Conservation (phyloP, 2,113 vertebrate genomes). For the Sciurus niger region DNA sequence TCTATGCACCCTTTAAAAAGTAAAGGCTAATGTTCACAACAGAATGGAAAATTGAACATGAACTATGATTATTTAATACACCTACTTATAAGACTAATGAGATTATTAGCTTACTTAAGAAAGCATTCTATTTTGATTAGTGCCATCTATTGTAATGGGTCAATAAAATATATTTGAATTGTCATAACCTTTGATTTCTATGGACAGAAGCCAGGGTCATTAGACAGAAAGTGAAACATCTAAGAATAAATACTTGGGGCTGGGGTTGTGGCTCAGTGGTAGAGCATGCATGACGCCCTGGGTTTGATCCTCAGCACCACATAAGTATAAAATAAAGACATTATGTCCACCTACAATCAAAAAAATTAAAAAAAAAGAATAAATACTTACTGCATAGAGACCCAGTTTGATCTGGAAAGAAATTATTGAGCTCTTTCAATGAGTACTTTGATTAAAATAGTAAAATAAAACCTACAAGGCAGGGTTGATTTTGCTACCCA, state of each 20-base stretch:
- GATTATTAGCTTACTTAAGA: conserved; percentile 58
- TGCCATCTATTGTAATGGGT: conserved; percentile 31
- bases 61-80: conserved; percentile 24
- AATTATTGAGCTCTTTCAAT: not conserved
- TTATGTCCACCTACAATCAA: too few species aligned
- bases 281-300: too few species aligned
- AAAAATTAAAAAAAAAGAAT: too few species aligned
- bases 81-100: conserved; percentile 35
- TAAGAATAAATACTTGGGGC: conserved; percentile 9
- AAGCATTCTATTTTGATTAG: conserved; percentile 10
- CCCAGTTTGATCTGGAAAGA: conserved; percentile 41
- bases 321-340: too few species aligned
- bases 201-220: conserved; percentile 34
- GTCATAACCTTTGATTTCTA: conserved; percentile 15
- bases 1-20: conserved; percentile 10
- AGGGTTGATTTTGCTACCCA: not conserved
- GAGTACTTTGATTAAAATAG: conserved; percentile 28
- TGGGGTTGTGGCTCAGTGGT: too few species aligned
- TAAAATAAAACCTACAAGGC: conserved; percentile 8
- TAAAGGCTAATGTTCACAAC: conserved; percentile 9
- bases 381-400: not conserved
- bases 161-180: conserved; percentile 63
- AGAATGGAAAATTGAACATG: conserved; percentile 51
- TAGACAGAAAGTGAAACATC: conserved; percentile 34
- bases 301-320: too few species aligned